Evolutionary conservation across 23 tunicate species (phyloP), one percentile per base, ranked within the genome.

Genomic region (Ascidia mentula): DNA sequence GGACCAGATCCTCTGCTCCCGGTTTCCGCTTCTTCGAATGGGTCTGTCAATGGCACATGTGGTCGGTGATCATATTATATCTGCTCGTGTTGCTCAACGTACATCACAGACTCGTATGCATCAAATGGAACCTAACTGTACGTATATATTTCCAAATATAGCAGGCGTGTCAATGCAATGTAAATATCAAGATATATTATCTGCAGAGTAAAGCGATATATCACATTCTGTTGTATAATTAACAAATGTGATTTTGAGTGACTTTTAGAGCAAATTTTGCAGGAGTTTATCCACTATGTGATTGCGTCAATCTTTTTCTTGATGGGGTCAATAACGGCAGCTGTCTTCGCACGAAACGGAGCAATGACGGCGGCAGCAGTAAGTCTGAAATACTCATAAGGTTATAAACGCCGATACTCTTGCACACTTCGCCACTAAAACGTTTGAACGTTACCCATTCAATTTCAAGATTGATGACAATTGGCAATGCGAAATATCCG

Each of bases 21-120:
- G 79, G 46, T 8, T 74, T 60, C 33, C 72, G 77, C 7, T 82
- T 24, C 35, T 82, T 82, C 35, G 65, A 45, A 31, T 73, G 77
- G 59, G 73, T 82, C 20, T 82, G 72, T 59, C 79, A 73, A 38
- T 82, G 79, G 79, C 65, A 72, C 46, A 82, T 82, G 86, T 82
- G 86, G 86, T 82, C 79, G 24, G 86, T 74, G 0, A 73, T 82
- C 34, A 73, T 82, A 33, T 60, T 74, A 3, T 82, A 73, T 45
- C 30, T 82, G 32, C 37, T 82, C 26, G 73, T 46, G 6, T 46
- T 73, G 18, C 46, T 74, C 24, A 82, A 82, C 35, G 72, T 82
- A 6, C 86, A 82, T 37, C 86, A 82, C 37, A 32, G 86, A 53
- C 33, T 69, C 1, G 2, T 0, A 18, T 79, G 83, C 83, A 79